Evolutionary conservation across 2,797 vertebrate species (phyloP).

Genomic region (Salarias fasciatus): DNA sequence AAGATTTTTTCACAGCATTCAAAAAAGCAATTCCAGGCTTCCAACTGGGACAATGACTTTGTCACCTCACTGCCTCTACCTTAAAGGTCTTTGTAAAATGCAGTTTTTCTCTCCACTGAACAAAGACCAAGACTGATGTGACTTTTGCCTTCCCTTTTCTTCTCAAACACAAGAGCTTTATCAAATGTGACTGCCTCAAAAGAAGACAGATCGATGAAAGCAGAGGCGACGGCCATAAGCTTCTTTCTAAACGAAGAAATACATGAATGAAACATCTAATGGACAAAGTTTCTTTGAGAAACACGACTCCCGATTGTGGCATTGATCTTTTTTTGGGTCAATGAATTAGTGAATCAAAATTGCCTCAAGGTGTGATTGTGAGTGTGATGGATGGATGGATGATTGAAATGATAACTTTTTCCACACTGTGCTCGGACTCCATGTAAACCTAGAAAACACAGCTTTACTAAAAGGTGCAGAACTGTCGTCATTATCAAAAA

Average conservation of each 20-base stretch:
- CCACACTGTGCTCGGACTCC: too few relatives aligned
- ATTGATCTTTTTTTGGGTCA: too few relatives aligned
- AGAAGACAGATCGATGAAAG: too few relatives aligned
- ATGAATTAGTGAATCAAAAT: too few relatives aligned
- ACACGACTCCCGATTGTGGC: slow-evolving; percentile 6
- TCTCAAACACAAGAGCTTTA: slow-evolving; percentile 37
- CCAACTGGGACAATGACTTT: slow-evolving; percentile 17
- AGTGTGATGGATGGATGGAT: too few relatives aligned
- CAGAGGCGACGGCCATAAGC: too few relatives aligned
- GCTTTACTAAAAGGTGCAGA: too few relatives aligned
- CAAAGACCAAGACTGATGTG: slow-evolving; percentile 37
- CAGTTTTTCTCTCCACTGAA: slow-evolving; percentile 16
- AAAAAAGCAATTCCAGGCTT: slow-evolving; percentile 28
- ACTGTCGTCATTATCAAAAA: too few relatives aligned
- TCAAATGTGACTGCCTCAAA: too few relatives aligned
- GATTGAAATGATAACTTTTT: too few relatives aligned
- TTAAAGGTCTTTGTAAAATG: slow-evolving; percentile 17
- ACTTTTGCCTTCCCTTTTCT: slow-evolving; percentile 44
- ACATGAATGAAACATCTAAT: slow-evolving; percentile 13
- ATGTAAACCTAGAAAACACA: too few relatives aligned
- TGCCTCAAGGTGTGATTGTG: too few relatives aligned
- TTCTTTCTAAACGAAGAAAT: slow-evolving; percentile 9
- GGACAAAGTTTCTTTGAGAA: background rate
- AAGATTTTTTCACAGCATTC: slow-evolving; percentile 24
- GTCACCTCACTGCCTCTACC: slow-evolving; percentile 25